phyloP scores from a whole-genome alignment of 2,888 invertebrate genomes.

The Diarsia rubi region DNA sequence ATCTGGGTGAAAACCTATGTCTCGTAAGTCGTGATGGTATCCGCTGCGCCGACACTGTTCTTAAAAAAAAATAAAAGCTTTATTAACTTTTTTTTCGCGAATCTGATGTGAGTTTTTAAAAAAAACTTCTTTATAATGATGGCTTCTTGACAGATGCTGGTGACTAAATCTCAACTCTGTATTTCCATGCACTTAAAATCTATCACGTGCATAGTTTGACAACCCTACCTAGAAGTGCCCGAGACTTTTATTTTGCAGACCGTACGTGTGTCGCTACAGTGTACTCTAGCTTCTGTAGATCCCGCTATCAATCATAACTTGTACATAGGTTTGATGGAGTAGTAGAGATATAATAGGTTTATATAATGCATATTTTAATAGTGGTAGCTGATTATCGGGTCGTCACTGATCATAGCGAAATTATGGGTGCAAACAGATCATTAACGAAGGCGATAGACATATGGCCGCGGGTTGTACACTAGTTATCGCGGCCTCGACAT shows the following conservation, averaged over 20 bases:
- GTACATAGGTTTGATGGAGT: conserved; percentile 38
- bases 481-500: too few species aligned
- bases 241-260: conserved; percentile 53
- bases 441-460: too few species aligned
- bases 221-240: conserved; percentile 36
- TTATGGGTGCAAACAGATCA: too few species aligned
- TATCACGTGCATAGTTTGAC: not conserved
- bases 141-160: too few species aligned
- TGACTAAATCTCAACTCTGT: not conserved
- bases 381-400: not conserved
- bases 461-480: too few species aligned
- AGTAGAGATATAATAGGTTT: conserved; percentile 9
- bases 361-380: not conserved
- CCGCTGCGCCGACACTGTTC: too few species aligned
- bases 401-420: not conserved
- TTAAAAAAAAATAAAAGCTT: too few species aligned
- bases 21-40: too few species aligned
- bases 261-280: conserved; percentile 29
- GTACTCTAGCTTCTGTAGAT: conserved; percentile 29
- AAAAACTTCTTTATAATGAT: too few species aligned
- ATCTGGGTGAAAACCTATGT: too few species aligned
- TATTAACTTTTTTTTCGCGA: too few species aligned
- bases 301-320: conserved; percentile 57
- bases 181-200: not conserved
- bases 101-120: too few species aligned